These are phyloP conservation scores for Rhabdornis inornatus DNA, from an alignment of 2,113 vertebrate genomes.

Conservation along the genomic window DNA sequence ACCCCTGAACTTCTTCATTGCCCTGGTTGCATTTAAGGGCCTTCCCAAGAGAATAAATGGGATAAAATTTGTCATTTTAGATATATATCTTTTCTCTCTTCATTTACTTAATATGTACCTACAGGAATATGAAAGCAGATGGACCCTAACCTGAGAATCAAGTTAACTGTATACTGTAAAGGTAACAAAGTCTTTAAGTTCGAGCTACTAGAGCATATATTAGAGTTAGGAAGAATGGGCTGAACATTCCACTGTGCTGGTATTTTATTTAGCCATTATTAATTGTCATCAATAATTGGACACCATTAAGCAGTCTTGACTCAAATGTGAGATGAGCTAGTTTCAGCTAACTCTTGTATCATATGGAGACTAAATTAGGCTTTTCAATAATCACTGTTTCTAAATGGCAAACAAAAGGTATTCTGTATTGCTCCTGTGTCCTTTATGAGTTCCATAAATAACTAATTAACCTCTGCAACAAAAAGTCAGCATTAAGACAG, in stretches of 20 bases:
- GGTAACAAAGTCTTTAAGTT: background rate
- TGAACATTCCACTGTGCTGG: background rate
- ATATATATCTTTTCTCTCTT: background rate
- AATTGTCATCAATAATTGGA: constrained; percentile 32
- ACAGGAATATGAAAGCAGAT: background rate
- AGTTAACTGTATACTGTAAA: background rate
- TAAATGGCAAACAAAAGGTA: constrained; percentile 65
- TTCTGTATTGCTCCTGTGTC: constrained; percentile 46
- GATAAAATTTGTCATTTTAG: background rate
- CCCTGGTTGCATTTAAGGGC: background rate
- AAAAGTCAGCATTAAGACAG: constrained; percentile 44
- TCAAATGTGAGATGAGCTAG: constrained; percentile 41
- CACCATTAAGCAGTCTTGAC: constrained; percentile 34
- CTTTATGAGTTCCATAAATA: constrained; percentile 72
- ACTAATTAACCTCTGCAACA: constrained; percentile 68
- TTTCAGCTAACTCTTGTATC: constrained; percentile 43
- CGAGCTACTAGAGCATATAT: background rate
- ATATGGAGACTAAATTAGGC: constrained; percentile 56
- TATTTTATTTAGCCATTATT: constrained; percentile 26
- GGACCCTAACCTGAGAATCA: background rate
- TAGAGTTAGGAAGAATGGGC: background rate
- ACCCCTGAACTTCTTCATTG: background rate
- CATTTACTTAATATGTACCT: background rate
- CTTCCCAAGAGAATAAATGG: background rate
- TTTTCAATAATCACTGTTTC: constrained; percentile 67